A percentile compares a stretch with the other conserved stretches of the same genome.
Evolutionary conservation across 2,888 invertebrate genomes (phyloP).

Genomic region (Anthoptus insignis): DNA sequence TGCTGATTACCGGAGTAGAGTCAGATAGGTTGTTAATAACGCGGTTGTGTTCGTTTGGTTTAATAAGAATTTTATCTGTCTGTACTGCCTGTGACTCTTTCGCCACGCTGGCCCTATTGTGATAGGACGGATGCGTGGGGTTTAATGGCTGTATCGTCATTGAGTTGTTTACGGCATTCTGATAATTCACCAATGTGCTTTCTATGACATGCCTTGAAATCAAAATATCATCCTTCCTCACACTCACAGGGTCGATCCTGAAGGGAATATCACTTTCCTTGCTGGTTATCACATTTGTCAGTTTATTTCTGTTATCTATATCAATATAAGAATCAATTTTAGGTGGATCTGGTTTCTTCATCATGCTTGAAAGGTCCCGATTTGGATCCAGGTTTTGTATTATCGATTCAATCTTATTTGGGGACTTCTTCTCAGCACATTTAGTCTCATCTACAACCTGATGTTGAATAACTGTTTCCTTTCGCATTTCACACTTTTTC

Average conservation of each 20-base stretch:
- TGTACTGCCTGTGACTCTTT: slow-evolving; percentile 79
- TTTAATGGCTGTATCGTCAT: slow-evolving; percentile 81
- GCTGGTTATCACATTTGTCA: slow-evolving; percentile 58
- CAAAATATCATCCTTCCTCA: slow-evolving; percentile 76
- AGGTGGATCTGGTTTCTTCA: slow-evolving; percentile 69
- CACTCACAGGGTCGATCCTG: slow-evolving; percentile 67
- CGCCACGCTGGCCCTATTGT: slow-evolving; percentile 67
- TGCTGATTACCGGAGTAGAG: slow-evolving; percentile 69
- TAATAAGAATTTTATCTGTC: slow-evolving; percentile 72
- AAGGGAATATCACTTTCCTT: slow-evolving; percentile 73
- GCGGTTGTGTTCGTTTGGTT: slow-evolving; percentile 68
- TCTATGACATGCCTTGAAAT: slow-evolving; percentile 76
- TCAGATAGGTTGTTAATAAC: slow-evolving; percentile 66
- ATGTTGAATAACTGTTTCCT: slow-evolving; percentile 82
- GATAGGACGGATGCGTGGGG: slow-evolving; percentile 69
- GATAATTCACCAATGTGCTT: slow-evolving; percentile 69
- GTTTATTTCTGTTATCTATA: slow-evolving; percentile 67
- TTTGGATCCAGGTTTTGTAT: slow-evolving; percentile 74
- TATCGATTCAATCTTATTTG: slow-evolving; percentile 75
- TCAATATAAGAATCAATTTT: slow-evolving; percentile 73
- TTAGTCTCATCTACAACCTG: slow-evolving; percentile 72
- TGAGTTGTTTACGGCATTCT: slow-evolving; percentile 70
- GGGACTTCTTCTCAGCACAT: slow-evolving; percentile 70
- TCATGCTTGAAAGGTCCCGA: slow-evolving; percentile 62
- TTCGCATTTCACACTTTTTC: slow-evolving; percentile 73